These are phyloP conservation scores for Willowsia nigromaculata DNA, from an alignment of 2,888 invertebrate species.

Conservation along the genomic window DNA sequence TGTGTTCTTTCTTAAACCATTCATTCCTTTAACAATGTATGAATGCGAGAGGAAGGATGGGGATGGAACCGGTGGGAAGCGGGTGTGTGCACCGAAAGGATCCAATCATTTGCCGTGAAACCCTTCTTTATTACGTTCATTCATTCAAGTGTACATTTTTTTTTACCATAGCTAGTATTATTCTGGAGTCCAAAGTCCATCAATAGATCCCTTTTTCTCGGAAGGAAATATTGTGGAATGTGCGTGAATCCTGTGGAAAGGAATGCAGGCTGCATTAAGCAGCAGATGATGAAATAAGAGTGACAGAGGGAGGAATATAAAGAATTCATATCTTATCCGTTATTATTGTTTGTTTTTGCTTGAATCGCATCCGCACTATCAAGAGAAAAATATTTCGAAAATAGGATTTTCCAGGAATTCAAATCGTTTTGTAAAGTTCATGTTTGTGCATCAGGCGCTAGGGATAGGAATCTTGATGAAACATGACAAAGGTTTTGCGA, in stretches of 20 bases:
- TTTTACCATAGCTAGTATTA: neutral
- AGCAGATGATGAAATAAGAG: neutral
- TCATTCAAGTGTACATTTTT: neutral
- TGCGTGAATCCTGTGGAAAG: neutral
- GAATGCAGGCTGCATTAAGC: neutral
- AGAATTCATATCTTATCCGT: neutral
- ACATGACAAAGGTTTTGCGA: neutral
- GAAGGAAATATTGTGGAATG: constrained; percentile 3
- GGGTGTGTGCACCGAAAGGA: neutral
- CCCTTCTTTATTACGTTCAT: neutral
- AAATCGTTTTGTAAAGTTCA: neutral
- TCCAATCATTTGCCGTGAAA: neutral
- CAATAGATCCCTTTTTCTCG: neutral
- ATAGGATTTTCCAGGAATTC: constrained; percentile 18
- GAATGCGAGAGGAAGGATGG: neutral
- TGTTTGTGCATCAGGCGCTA: neutral
- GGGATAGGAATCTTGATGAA: neutral
- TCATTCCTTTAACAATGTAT: too few relatives aligned
- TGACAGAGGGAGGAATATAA: neutral
- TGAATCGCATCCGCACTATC: neutral
- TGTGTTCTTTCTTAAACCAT: too few relatives aligned
- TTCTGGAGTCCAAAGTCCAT: neutral
- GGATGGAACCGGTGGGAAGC: neutral
- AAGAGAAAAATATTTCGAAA: neutral
- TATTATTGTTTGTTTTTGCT: neutral